A percentile compares a stretch with the other conserved stretches of the same genome.
These are phyloP conservation scores for Subacronicta megacephala DNA, from an alignment of 2,888 invertebrate genomes.

Conservation along the genomic window DNA sequence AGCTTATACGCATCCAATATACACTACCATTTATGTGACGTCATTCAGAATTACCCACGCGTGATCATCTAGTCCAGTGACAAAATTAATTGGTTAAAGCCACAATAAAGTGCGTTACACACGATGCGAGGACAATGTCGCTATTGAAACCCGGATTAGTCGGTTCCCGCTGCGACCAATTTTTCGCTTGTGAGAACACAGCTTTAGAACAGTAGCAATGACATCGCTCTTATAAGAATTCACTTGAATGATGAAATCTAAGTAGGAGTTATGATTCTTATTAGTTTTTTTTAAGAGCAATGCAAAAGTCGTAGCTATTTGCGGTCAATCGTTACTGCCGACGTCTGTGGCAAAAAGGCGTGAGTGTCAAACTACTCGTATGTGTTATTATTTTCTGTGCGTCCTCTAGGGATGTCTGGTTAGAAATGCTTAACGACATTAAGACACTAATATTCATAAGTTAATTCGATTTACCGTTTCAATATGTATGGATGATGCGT, in stretches of 20 bases:
- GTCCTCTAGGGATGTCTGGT: too few species aligned
- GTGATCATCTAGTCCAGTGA: constrained; percentile 71
- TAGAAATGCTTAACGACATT: too few species aligned
- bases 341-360: too few species aligned
- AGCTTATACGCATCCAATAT: constrained; percentile 35
- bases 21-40: constrained; percentile 53
- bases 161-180: constrained; percentile 68
- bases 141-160: constrained; percentile 75
- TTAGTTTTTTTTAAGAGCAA: too few species aligned
- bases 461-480: too few species aligned
- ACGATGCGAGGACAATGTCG: constrained; percentile 70
- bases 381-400: too few species aligned
- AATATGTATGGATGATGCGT: too few species aligned
- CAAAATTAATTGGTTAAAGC: constrained; percentile 81
- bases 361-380: too few species aligned
- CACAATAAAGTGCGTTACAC: constrained; percentile 68
- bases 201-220: constrained; percentile 31
- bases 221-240: constrained; percentile 32
- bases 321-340: too few species aligned
- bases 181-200: constrained; percentile 68
- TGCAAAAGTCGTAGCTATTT: too few species aligned
- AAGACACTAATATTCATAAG: too few species aligned
- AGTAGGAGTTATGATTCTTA: background rate
- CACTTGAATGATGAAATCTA: background rate
- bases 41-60: constrained; percentile 63